Evolutionary conservation across 2,888 invertebrate genomes (phyloP).

Genomic region (Margaritifera margaritifera): DNA sequence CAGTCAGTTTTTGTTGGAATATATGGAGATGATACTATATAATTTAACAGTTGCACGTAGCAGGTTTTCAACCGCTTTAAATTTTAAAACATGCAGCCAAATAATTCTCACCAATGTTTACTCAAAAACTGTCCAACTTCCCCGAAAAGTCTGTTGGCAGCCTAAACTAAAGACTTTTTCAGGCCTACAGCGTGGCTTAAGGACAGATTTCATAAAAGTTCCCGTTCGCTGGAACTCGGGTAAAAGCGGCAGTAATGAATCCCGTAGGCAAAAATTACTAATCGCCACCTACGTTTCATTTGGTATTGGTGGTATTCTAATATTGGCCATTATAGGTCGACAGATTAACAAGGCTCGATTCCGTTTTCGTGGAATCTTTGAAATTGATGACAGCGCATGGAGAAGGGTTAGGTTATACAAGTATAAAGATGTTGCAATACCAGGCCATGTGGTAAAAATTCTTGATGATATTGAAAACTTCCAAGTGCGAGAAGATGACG

Average conservation of each 20-base stretch:
- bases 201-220: too few relatives aligned
- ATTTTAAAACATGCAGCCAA: too few relatives aligned
- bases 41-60: too few relatives aligned
- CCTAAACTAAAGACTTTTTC: too few relatives aligned
- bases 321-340: slow-evolving; percentile 37
- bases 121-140: too few relatives aligned
- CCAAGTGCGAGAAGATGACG: slow-evolving; percentile 83
- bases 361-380: slow-evolving; percentile 38
- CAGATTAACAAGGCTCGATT: slow-evolving; percentile 34
- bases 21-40: too few relatives aligned
- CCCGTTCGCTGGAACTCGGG: too few relatives aligned
- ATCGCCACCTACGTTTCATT: slow-evolving; percentile 47
- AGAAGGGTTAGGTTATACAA: slow-evolving; percentile 35
- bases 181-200: too few relatives aligned
- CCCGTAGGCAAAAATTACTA: slow-evolving; percentile 15
- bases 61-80: too few relatives aligned
- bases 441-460: slow-evolving; percentile 49
- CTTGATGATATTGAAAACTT: slow-evolving; percentile 75
- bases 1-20: too few relatives aligned
- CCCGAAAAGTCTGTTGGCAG: too few relatives aligned
- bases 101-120: too few relatives aligned
- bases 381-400: slow-evolving; percentile 33
- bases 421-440: slow-evolving; percentile 55
- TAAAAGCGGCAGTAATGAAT: not conserved
- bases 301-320: slow-evolving; percentile 38